These are phyloP conservation scores for Okapia johnstoni DNA, from an alignment of 2,113 vertebrate genomes.

Conservation along the genomic window DNA sequence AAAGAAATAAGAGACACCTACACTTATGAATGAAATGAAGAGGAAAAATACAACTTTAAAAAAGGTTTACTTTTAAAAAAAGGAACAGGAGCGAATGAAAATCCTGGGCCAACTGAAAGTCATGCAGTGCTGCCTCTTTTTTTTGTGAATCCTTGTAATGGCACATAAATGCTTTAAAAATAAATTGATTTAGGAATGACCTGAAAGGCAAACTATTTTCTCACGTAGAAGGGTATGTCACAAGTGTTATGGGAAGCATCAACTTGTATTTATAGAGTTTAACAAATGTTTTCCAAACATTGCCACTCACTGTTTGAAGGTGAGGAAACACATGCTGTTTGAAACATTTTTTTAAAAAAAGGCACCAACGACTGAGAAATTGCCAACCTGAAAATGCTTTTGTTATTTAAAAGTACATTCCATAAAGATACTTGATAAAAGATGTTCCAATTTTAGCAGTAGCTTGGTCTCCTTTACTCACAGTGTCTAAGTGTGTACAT, in stretches of 20 bases:
- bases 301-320: background rate
- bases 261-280: conserved; percentile 10
- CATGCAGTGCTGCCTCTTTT: background rate
- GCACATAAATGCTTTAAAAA: background rate
- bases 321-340: background rate
- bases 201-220: background rate
- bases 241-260: conserved; percentile 2
- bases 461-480: background rate
- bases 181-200: background rate
- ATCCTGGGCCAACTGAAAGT: background rate
- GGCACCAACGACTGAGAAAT: background rate
- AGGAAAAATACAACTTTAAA: background rate
- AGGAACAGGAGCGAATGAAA: background rate
- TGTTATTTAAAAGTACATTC: background rate
- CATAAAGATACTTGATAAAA: background rate
- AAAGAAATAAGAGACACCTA: background rate
- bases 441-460: background rate
- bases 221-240: conserved; percentile 16
- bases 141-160: background rate
- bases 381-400: conserved; percentile 31
- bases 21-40: background rate
- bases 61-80: background rate
- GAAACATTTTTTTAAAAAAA: background rate
- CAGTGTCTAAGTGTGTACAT: background rate
- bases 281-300: conserved; percentile 47